Conservation (phyloP, 2,797 vertebrate species). For the Podarcis siculus region DNA sequence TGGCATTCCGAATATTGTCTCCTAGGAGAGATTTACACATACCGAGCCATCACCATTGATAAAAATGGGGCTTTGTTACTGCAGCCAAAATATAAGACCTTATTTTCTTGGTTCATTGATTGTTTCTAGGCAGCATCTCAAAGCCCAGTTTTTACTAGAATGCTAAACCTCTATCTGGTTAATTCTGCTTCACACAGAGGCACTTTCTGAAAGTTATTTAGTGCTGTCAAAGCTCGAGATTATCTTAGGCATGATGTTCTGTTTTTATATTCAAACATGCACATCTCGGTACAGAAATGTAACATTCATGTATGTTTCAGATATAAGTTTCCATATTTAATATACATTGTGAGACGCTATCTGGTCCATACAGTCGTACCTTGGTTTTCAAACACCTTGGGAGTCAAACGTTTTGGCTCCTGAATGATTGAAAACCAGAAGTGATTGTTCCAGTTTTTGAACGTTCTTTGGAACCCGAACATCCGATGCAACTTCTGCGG, state of each 20-base stretch:
- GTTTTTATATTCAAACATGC: not conserved
- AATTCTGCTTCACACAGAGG: not conserved
- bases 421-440: too few relatives aligned
- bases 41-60: not conserved
- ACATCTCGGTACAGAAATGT: not conserved
- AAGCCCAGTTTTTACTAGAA: not conserved
- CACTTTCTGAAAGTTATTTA: not conserved
- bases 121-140: not conserved
- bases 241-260: not conserved
- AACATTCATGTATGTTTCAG: not conserved
- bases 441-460: too few relatives aligned
- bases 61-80: constrained; percentile 6
- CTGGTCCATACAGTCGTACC: too few relatives aligned
- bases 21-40: constrained; percentile 23
- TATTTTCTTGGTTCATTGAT: not conserved
- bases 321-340: not conserved
- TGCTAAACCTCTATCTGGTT: not conserved
- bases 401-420: too few relatives aligned
- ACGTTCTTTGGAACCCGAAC: too few relatives aligned
- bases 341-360: not conserved
- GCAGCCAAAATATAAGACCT: not conserved
- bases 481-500: too few relatives aligned
- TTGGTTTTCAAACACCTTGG: too few relatives aligned
- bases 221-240: not conserved
- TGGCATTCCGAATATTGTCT: constrained; percentile 6